phyloP scores from a whole-genome alignment of 2,113 vertebrate species.

The Gymnobelideus leadbeateri region DNA sequence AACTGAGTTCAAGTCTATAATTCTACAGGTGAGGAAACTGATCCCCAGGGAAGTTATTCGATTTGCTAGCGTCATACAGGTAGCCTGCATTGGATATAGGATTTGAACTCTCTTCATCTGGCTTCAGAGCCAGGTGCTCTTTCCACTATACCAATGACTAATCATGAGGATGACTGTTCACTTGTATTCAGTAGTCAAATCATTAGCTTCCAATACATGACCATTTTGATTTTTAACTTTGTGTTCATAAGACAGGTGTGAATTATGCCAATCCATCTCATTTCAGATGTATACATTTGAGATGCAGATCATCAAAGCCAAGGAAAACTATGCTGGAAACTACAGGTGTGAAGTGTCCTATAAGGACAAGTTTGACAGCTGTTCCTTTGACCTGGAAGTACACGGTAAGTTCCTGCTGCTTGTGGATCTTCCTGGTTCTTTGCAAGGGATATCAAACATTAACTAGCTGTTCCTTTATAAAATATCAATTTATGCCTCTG shows the following conservation, averaged over 20 bases:
- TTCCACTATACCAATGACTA: background rate
- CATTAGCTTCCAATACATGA: background rate
- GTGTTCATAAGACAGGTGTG: background rate
- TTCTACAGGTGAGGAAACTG: background rate
- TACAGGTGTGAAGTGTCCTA: slow-evolving; percentile 97
- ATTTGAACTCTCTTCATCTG: background rate
- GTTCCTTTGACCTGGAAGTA: slow-evolving; percentile 96
- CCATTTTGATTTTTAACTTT: background rate
- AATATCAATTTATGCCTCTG: slow-evolving; percentile 5
- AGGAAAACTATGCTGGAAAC: slow-evolving; percentile 97
- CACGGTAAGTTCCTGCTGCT: slow-evolving; percentile 87
- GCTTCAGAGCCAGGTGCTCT: background rate
- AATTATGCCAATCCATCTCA: background rate
- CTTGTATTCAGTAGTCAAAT: background rate
- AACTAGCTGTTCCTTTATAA: background rate
- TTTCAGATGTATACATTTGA: slow-evolving; percentile 96
- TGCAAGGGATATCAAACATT: background rate
- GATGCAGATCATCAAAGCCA: slow-evolving; percentile 99
- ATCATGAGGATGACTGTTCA: background rate
- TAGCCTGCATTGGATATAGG: background rate
- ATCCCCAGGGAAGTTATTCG: background rate
- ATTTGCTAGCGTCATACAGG: background rate
- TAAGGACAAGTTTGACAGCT: slow-evolving; percentile 99
- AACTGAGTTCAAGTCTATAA: too few species aligned
- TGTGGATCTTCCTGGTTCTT: background rate